Base-by-base conservation (phyloP, 2,888 invertebrate species). In the Leucophenga maculata region DNA sequence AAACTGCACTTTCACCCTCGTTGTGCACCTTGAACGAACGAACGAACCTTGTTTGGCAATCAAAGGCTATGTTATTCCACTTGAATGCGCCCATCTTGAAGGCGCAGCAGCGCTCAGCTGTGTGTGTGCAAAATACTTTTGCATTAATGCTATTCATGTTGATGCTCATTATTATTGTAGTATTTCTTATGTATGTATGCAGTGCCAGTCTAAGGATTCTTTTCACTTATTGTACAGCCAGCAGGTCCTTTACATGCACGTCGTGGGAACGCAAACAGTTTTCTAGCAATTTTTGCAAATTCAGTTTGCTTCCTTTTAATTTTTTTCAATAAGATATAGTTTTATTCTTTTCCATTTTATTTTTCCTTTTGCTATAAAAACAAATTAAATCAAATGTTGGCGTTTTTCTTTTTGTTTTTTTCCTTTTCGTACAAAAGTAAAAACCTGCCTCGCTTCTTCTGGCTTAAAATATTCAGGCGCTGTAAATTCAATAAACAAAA, bases 151-250 rank as follows among this genome's bases (percentile, higher is more conserved):
- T 60, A 60, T 39, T 60, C 39, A 60, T 16, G 39, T 11, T 77
- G 74, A 73, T 11, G 65, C 79, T 84, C 83, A 79, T 81, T 84
- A 80, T 84, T 83, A 81, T 84, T 76, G 75, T 76, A 79, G 79
- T 78, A 65, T 67, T 74, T 57, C 54, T 72, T 69, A 70, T 73
- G 75, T 78, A 75, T 80, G 75, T 78, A 75, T 80, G 71, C 70
- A 22, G 52, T 4, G 13, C 14, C 48, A 16, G 13, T 16, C 26
- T 26, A 26, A 26, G 26, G 11, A 39, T 11, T 39, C 39, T 39
- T 39, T 39, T 39, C 39, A 3, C 39, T 39, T 39, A 11, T 39
- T 57, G 18, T 14, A 55, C 64, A 73, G 79, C 84, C 82, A 76
- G 82, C 72, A 64, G 69, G 55, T 31, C 59, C 46, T 20, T 39